phyloP scores from a whole-genome alignment of 2,797 vertebrate species.

The Tachyglossus aculeatus region DNA sequence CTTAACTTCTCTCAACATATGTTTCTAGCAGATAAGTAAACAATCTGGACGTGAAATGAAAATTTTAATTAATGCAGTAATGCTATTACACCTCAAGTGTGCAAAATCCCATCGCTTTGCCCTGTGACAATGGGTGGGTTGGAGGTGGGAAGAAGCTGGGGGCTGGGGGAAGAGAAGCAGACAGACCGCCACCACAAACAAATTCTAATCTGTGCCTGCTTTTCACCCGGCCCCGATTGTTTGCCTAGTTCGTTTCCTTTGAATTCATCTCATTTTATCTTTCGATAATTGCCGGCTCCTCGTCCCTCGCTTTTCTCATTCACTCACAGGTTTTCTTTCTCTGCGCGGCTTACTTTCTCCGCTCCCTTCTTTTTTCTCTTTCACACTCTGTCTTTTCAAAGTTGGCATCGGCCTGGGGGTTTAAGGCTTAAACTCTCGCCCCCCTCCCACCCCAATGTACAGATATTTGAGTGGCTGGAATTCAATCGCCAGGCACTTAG shows the following conservation, averaged over 20 bases:
- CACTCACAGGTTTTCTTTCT: conserved; percentile 26
- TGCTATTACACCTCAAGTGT: conserved; percentile 90
- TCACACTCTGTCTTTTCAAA: conserved; percentile 29
- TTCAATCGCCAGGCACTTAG: conserved; percentile 22
- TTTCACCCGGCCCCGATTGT: conserved; percentile 73
- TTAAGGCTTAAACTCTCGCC: conserved; percentile 46
- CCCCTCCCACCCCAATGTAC: neutral
- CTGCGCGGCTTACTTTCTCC: neutral
- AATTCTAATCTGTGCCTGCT: conserved; percentile 75
- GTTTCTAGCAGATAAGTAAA: conserved; percentile 99
- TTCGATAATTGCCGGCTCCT: conserved; percentile 70
- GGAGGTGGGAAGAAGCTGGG: conserved; percentile 37
- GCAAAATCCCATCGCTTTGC: conserved; percentile 88
- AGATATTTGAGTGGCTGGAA: conserved; percentile 24
- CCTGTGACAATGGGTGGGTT: conserved; percentile 71
- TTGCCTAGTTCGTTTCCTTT: conserved; percentile 76
- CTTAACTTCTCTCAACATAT: conserved; percentile 96
- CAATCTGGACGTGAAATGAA: conserved; percentile 97
- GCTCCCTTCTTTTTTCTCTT: neutral
- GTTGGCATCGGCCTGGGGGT: conserved; percentile 33
- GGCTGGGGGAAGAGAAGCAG: conserved; percentile 22
- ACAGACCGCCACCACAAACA: conserved; percentile 73
- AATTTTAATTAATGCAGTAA: conserved; percentile 97
- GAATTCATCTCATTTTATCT: conserved; percentile 74
- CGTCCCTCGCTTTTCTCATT: conserved; percentile 41